Evolutionary conservation across 2,797 vertebrate genomes (phyloP).

Genomic region (Fistularia commersonii): DNA sequence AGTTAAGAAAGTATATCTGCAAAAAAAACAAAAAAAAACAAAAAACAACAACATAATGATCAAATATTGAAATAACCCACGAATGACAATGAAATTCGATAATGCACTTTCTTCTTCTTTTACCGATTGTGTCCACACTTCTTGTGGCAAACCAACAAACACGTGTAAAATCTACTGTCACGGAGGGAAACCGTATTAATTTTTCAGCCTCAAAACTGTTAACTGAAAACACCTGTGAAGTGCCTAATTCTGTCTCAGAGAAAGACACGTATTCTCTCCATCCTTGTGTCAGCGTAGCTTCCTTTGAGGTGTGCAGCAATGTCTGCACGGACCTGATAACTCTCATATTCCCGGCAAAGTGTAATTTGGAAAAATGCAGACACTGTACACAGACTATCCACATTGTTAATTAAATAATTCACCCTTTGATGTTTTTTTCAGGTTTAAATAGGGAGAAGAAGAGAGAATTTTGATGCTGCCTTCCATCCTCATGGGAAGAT

Average conservation of each 20-base stretch:
- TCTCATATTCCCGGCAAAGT: slow-evolving; percentile 77
- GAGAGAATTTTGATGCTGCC: slow-evolving; percentile 67
- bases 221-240: slow-evolving; percentile 77
- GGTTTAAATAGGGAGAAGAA: slow-evolving; percentile 77
- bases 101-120: slow-evolving; percentile 32
- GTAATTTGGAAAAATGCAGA: slow-evolving; percentile 74
- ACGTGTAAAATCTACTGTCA: slow-evolving; percentile 61
- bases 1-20: slow-evolving; percentile 1
- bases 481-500: slow-evolving; percentile 49
- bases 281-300: slow-evolving; percentile 76
- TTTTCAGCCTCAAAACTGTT: slow-evolving; percentile 69
- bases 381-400: slow-evolving; percentile 71
- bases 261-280: slow-evolving; percentile 65
- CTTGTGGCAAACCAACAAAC: slow-evolving; percentile 53
- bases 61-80: slow-evolving; percentile 32
- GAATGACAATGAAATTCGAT: slow-evolving; percentile 35
- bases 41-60: slow-evolving; percentile 39
- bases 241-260: slow-evolving; percentile 72
- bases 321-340: slow-evolving; percentile 79
- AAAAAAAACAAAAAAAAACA: slow-evolving; percentile 55
- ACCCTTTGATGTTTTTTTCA: slow-evolving; percentile 78
- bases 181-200: slow-evolving; percentile 67
- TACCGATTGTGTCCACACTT: slow-evolving; percentile 35
- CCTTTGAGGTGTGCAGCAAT: slow-evolving; percentile 73
- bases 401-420: slow-evolving; percentile 81